Conservation (phyloP, 2,113 vertebrate species). For the human (Homo sapiens) region DNA sequence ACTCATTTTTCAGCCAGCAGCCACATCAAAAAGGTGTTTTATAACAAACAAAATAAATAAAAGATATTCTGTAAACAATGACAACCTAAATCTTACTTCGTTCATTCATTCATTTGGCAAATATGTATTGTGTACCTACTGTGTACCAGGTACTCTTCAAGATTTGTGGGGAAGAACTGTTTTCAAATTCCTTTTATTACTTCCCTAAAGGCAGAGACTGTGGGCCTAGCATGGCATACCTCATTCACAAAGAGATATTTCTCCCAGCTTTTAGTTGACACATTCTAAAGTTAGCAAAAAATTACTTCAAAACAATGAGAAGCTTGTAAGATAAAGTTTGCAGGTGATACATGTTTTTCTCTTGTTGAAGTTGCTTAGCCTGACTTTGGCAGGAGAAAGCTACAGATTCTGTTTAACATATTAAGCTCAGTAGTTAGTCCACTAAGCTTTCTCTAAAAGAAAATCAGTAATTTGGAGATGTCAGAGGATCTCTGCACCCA, state of each 20-base stretch:
- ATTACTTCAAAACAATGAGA: neutral
- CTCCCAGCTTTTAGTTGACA: neutral
- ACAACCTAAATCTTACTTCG: neutral
- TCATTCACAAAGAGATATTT: neutral
- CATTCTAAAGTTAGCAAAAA: neutral
- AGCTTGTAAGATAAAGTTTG: neutral
- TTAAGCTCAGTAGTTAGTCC: neutral
- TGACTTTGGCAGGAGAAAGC: neutral
- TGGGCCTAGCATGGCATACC: accelerated
- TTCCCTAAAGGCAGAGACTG: neutral
- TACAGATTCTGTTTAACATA: neutral
- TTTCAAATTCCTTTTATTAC: neutral
- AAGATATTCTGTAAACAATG: neutral
- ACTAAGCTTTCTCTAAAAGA: neutral
- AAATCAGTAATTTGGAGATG: neutral
- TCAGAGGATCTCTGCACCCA: neutral
- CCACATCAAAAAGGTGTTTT: neutral
- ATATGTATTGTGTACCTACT: neutral
- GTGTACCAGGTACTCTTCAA: neutral
- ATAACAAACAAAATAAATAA: neutral
- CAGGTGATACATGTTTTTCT: neutral
- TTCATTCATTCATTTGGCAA: neutral
- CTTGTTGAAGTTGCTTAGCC: neutral
- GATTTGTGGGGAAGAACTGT: neutral
- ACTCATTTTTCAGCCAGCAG: neutral